These are phyloP conservation scores for Tricholauxania praeusta DNA, from an alignment of 2,888 invertebrate genomes.

Conservation along the genomic window DNA sequence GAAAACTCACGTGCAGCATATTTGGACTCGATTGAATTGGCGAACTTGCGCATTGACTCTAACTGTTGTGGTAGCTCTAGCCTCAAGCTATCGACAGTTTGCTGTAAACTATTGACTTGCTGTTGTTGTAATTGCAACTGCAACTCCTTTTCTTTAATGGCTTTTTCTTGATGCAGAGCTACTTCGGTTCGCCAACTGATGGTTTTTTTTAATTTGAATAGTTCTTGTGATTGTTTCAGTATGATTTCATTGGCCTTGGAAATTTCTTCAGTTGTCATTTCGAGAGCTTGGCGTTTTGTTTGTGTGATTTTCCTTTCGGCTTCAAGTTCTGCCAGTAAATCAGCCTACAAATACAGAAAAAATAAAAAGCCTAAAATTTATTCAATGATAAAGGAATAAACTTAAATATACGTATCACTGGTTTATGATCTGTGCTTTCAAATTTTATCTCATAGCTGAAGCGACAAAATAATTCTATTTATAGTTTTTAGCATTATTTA, in stretches of 20 bases:
- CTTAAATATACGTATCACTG: too few species aligned
- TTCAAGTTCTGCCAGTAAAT: constrained; percentile 64
- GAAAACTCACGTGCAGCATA: constrained; percentile 60
- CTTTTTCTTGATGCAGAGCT: constrained; percentile 63
- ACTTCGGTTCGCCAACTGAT: constrained; percentile 65
- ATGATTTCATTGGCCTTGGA: constrained; percentile 67
- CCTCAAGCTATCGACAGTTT: constrained; percentile 55
- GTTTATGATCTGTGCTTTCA: too few species aligned
- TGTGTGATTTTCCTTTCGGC: constrained; percentile 66
- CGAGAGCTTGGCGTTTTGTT: constrained; percentile 64
- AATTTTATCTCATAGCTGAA: too few species aligned
- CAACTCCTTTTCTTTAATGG: constrained; percentile 60
- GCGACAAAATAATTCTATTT: too few species aligned
- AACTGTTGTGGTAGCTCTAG: constrained; percentile 61
- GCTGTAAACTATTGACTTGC: constrained; percentile 53
- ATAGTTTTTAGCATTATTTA: constrained; percentile 33
- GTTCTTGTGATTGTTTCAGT: constrained; percentile 60
- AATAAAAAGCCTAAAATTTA: not conserved
- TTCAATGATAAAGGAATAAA: not conserved
- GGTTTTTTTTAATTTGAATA: constrained; percentile 59
- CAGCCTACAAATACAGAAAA: constrained; percentile 53
- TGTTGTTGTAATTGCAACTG: constrained; percentile 52
- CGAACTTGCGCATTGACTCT: constrained; percentile 61
- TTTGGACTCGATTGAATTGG: constrained; percentile 60
- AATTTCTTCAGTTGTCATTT: constrained; percentile 67